Conservation (phyloP, 2,888 invertebrate species). For the Drosophila helvetica region DNA sequence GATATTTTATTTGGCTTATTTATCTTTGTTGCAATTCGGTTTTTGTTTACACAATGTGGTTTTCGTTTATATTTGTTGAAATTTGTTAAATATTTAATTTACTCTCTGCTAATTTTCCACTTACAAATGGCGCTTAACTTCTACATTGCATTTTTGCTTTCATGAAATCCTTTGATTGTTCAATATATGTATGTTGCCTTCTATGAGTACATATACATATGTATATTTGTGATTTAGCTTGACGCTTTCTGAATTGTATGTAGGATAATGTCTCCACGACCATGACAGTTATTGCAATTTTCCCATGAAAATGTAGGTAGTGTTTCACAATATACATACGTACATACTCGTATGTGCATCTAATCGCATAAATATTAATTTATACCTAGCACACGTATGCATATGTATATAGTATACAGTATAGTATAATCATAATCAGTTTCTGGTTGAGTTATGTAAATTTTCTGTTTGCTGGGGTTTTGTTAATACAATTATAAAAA, state of each 20-base stretch:
- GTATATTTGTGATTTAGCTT: conserved; percentile 30
- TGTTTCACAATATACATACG: conserved; percentile 19
- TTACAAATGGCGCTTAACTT: conserved; percentile 68
- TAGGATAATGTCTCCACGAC: conserved; percentile 13
- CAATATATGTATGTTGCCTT: conserved; percentile 8
- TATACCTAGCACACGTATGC: conserved; percentile 58
- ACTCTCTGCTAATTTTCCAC: conserved; percentile 47
- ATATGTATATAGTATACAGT: conserved; percentile 31
- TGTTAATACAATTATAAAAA: conserved; percentile 41
- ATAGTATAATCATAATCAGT: conserved; percentile 64
- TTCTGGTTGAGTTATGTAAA: conserved; percentile 27
- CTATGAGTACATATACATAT: conserved; percentile 12
- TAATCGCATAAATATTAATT: conserved; percentile 61
- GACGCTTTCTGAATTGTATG: conserved; percentile 40
- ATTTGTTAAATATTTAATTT: conserved; percentile 17
- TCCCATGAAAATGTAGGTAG: conserved; percentile 25
- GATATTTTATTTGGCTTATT: conserved; percentile 73
- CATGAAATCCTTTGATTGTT: conserved; percentile 69
- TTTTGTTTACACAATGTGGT: conserved; percentile 62
- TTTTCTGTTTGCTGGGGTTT: conserved; percentile 6
- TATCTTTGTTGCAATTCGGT: conserved; percentile 65
- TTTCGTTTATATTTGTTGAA: conserved; percentile 62
- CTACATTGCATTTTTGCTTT: conserved; percentile 57
- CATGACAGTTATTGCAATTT: conserved; percentile 15
- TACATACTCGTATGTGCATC: conserved; percentile 29